Conservation (phyloP, 2,113 vertebrate species). For the Xenopus tropicalis region UCB_Xtro_10.0 CM004443.2:27847501-27848000, state of each 20-base stretch:
- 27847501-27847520: conserved; percentile 89
- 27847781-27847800: conserved; percentile 88
- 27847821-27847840: conserved; percentile 71
- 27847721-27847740: conserved; percentile 90
- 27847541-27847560: conserved; percentile 95
- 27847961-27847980: too few species aligned
- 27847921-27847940: conserved; percentile 8
- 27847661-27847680: conserved; percentile 88
- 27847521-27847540: conserved; percentile 93
- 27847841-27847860: neutral
- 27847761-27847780: conserved; percentile 97
- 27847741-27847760: conserved; percentile 89
- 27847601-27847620: conserved; percentile 88
- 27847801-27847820: conserved; percentile 86
- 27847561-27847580: conserved; percentile 95
- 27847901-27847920: too few species aligned
- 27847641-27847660: conserved; percentile 95
- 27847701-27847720: conserved; percentile 98
- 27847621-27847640: conserved; percentile 95
- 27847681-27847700: conserved; percentile 90
- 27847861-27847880: too few species aligned
- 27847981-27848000: too few species aligned
- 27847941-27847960: neutral
- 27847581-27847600: conserved; percentile 93
- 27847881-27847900: too few species aligned